Evolutionary conservation across 2,797 vertebrate genomes (phyloP).

Genomic region (Myotis pilosus): DNA sequence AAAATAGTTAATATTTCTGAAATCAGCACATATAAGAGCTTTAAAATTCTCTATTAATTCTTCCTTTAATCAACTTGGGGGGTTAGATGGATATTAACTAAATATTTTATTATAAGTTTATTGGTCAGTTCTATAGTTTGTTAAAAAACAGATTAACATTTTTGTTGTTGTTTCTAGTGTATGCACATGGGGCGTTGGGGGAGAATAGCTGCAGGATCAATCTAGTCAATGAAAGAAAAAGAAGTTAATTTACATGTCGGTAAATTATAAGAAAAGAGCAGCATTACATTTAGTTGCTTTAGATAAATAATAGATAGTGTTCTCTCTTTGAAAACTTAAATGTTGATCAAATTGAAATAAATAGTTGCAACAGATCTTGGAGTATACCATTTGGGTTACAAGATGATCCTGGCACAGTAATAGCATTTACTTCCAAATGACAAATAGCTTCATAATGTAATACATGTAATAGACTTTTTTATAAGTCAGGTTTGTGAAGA

Average conservation of each 20-base stretch:
- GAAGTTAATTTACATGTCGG: slow-evolving; percentile 7
- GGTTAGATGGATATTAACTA: neutral
- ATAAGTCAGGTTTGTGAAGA: neutral
- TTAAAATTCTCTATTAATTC: neutral
- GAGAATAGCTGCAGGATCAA: neutral
- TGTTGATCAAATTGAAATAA: slow-evolving; percentile 22
- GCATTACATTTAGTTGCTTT: neutral
- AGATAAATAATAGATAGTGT: neutral
- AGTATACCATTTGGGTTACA: neutral
- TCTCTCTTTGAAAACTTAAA: neutral
- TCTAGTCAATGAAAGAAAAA: slow-evolving; percentile 15
- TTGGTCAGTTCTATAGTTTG: neutral
- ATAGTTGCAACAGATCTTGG: neutral
- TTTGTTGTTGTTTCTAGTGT: neutral
- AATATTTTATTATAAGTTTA: neutral
- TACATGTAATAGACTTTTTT: neutral
- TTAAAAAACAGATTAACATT: neutral
- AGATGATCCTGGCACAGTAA: neutral
- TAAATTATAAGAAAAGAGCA: slow-evolving; percentile 15
- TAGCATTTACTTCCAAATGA: neutral
- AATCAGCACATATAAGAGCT: neutral
- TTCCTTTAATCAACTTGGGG: neutral
- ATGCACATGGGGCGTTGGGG: neutral
- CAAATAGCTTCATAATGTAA: neutral
- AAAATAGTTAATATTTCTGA: neutral